These are phyloP conservation scores for Thalassarche chlororhynchos DNA, from an alignment of 2,113 vertebrate genomes.

Conservation along the genomic window DNA sequence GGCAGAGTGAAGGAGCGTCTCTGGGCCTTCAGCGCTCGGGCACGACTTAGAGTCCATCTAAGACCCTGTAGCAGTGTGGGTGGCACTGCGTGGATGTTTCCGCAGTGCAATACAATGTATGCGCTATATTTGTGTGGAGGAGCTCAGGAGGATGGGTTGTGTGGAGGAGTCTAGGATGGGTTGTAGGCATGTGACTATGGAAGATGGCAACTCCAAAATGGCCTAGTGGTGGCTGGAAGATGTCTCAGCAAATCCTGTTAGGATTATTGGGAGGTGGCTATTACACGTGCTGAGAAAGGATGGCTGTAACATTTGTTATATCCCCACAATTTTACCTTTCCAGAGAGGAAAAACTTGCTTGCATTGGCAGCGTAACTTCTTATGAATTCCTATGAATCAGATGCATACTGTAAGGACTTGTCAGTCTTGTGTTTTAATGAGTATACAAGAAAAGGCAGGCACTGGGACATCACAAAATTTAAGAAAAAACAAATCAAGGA, in stretches of 20 bases:
- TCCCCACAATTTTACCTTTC: neutral
- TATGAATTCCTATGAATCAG: neutral
- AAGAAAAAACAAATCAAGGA: neutral
- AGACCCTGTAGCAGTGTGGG: neutral
- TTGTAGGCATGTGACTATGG: neutral
- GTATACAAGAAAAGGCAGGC: neutral
- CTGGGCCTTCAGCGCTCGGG: neutral
- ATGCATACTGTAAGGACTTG: neutral
- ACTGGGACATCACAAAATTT: neutral
- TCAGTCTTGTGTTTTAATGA: neutral
- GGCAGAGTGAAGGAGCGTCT: neutral
- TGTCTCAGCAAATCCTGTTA: neutral
- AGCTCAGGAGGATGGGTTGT: neutral
- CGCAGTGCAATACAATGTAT: neutral
- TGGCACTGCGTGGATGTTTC: neutral
- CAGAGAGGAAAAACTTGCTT: neutral
- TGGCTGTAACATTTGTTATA: neutral
- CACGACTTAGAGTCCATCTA: neutral
- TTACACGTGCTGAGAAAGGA: neutral
- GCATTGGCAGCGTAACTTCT: neutral
- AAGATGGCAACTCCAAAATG: neutral
- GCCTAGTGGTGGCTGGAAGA: neutral
- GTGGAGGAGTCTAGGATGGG: neutral
- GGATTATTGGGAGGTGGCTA: neutral
- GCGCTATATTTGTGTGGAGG: rapidly evolving